phyloP scores from a whole-genome alignment of 2,888 invertebrate genomes.

The Beris chalybata region DNA sequence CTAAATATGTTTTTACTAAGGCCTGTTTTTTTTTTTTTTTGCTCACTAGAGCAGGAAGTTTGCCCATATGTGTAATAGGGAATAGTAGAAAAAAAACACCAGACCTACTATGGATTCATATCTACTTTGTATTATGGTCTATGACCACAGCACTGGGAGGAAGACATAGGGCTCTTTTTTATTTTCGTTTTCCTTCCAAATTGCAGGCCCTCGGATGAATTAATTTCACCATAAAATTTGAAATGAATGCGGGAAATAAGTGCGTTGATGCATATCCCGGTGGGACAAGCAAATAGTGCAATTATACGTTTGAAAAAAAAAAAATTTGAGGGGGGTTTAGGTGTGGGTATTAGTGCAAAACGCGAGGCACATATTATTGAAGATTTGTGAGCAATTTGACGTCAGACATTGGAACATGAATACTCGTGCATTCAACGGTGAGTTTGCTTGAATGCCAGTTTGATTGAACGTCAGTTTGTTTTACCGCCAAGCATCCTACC shows the following conservation, averaged over 20 bases:
- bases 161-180: neutral
- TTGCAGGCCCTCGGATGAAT: conserved; percentile 28
- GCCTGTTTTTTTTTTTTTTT: conserved; percentile 6
- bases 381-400: too few species aligned
- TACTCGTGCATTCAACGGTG: too few species aligned
- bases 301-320: too few species aligned
- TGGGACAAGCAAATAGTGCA: conserved; percentile 7
- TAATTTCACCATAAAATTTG: conserved; percentile 39
- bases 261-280: conserved; percentile 40
- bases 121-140: neutral
- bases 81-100: neutral
- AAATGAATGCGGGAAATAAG: conserved; percentile 39
- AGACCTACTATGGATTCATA: conserved; percentile 2
- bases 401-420: too few species aligned
- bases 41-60: conserved; percentile 33
- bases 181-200: neutral
- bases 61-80: conserved; percentile 9
- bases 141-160: neutral
- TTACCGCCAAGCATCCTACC: too few species aligned
- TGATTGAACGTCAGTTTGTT: too few species aligned
- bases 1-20: conserved; percentile 13
- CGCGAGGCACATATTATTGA: too few species aligned
- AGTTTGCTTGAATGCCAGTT: too few species aligned
- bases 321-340: too few species aligned
- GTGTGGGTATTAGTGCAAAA: too few species aligned